Evolutionary conservation across 2,888 invertebrate species (phyloP).

Genomic region (Ferrisia virgata): DNA sequence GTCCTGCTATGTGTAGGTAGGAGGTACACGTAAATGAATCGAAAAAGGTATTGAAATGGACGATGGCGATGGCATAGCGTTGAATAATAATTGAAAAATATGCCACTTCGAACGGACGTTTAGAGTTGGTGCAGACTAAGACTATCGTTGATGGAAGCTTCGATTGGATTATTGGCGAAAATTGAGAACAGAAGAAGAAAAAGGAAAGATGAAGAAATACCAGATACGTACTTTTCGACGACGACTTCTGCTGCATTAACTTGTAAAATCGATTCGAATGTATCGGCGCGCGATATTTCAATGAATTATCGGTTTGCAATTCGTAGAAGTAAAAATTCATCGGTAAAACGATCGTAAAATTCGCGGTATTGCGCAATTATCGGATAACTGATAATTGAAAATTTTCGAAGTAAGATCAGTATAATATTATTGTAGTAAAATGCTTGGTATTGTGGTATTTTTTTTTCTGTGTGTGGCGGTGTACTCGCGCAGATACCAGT

Average conservation of each 20-base stretch:
- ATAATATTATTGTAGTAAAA: neutral
- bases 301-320: neutral
- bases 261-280: neutral
- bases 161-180: neutral
- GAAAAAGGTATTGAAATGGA: slow-evolving; percentile 29
- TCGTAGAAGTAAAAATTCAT: neutral
- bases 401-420: neutral
- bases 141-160: neutral
- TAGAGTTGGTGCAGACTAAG: neutral
- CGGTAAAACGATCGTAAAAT: neutral
- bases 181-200: neutral
- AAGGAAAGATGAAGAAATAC: too few relatives aligned
- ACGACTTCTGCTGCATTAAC: neutral
- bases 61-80: neutral
- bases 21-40: slow-evolving; percentile 19
- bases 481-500: too few relatives aligned
- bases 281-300: neutral
- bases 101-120: neutral
- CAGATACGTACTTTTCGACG: neutral
- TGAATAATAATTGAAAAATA: slow-evolving; percentile 12
- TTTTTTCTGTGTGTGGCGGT: neutral
- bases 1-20: too few relatives aligned
- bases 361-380: slow-evolving; percentile 15
- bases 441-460: neutral
- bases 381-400: slow-evolving; percentile 1